Percentiles rank a stretch among this genome's conserved stretches.
These are phyloP conservation scores for Columba janthina DNA, from an alignment of 2,113 vertebrate species.

Conservation along the genomic window DNA sequence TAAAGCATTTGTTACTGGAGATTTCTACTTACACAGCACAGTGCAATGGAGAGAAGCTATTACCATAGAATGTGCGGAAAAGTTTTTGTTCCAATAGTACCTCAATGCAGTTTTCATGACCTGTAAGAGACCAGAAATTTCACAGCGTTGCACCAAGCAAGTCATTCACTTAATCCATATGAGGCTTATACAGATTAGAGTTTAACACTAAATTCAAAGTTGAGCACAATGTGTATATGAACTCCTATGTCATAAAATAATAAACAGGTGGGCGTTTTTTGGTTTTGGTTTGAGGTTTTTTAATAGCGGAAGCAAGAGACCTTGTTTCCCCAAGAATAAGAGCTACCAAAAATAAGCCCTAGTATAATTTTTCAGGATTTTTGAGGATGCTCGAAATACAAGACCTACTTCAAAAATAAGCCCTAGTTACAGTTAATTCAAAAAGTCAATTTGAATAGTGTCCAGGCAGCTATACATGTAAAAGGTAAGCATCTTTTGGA, in stretches of 20 bases:
- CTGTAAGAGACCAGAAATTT: conserved; percentile 74
- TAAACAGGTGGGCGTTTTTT: background rate
- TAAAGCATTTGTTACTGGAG: background rate
- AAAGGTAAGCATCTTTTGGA: too few species aligned
- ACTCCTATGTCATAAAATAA: background rate
- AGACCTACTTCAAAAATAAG: too few species aligned
- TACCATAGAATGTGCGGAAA: conserved; percentile 87
- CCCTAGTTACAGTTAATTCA: too few species aligned
- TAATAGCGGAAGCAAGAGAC: background rate
- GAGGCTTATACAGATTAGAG: background rate
- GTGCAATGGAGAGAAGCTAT: conserved; percentile 95
- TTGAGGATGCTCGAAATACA: too few species aligned
- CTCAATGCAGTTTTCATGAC: conserved; percentile 95
- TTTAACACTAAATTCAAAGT: background rate
- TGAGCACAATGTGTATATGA: background rate
- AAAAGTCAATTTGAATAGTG: too few species aligned
- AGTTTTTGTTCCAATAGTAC: conserved; percentile 93
- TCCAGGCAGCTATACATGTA: too few species aligned
- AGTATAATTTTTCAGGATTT: too few species aligned
- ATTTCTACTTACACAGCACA: conserved; percentile 90
- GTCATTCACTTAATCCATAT: background rate
- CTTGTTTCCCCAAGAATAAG: too few species aligned
- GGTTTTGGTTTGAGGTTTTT: background rate
- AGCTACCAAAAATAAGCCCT: too few species aligned
- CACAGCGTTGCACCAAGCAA: background rate